Percentiles rank a stretch among this genome's conserved stretches.
These are phyloP conservation scores for Riptortus pedestris DNA, from an alignment of 1,140 invertebrate genomes.

Conservation along the genomic window DNA sequence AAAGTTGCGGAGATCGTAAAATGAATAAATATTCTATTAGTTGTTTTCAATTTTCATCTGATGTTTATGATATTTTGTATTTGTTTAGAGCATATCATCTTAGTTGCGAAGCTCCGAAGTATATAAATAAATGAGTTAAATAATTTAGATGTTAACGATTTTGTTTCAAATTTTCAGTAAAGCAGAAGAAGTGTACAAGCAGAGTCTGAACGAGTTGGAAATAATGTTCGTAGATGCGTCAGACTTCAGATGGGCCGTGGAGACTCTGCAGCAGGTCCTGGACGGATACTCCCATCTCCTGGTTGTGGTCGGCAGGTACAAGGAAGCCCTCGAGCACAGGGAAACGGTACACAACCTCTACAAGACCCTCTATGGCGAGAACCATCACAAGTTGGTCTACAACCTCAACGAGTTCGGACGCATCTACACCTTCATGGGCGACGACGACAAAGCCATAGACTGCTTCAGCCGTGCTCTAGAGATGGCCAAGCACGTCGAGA, in stretches of 20 bases:
- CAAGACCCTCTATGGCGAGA: neutral
- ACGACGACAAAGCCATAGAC: neutral
- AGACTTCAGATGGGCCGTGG: neutral
- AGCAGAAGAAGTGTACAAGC: neutral
- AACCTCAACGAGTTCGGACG: neutral
- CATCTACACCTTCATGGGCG: neutral
- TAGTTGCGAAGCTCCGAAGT: too few relatives aligned
- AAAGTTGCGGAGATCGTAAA: too few relatives aligned
- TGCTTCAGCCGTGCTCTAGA: neutral
- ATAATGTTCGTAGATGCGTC: neutral
- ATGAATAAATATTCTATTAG: too few relatives aligned
- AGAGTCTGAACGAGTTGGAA: neutral
- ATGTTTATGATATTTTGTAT: too few relatives aligned
- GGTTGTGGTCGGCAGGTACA: neutral
- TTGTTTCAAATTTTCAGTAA: neutral
- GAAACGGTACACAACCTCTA: neutral
- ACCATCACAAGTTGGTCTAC: neutral
- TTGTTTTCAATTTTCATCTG: too few relatives aligned
- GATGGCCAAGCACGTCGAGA: neutral
- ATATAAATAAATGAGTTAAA: too few relatives aligned
- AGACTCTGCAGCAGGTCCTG: neutral
- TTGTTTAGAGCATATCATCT: too few relatives aligned
- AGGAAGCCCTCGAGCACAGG: neutral
- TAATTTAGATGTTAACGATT: too few relatives aligned
- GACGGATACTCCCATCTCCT: neutral